These are phyloP conservation scores for Drosophila cardini DNA, from an alignment of 1,140 invertebrate genomes.

Conservation along the genomic window DNA sequence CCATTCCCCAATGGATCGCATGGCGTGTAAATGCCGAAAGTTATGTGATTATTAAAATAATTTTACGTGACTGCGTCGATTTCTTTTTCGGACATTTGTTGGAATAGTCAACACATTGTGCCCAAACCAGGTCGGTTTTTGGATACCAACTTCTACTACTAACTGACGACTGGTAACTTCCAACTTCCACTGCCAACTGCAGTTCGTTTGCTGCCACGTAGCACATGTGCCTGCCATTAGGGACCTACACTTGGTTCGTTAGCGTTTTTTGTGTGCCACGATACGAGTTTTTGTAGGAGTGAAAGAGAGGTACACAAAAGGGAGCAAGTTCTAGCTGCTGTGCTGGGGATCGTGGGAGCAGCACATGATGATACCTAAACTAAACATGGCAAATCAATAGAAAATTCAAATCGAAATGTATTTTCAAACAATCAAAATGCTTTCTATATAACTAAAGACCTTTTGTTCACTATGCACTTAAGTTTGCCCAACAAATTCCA, in stretches of 20 bases:
- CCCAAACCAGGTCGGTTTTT: slow-evolving; percentile 3
- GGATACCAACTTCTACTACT: slow-evolving; percentile 12
- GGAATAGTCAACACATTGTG: slow-evolving; percentile 35
- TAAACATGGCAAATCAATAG: slow-evolving; percentile 7
- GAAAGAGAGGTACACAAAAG: slow-evolving; percentile 5
- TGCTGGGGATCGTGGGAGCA: slow-evolving; percentile 51
- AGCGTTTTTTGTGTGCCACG: slow-evolving; percentile 70
- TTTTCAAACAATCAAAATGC: not conserved
- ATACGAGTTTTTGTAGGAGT: slow-evolving; percentile 40
- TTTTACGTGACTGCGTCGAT: slow-evolving; percentile 82
- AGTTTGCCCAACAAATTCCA: not conserved
- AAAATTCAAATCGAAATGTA: slow-evolving; percentile 15
- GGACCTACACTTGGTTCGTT: slow-evolving; percentile 79
- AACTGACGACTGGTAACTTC: not conserved
- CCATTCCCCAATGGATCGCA: slow-evolving; percentile 61
- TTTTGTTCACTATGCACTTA: not conserved
- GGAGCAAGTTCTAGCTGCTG: slow-evolving; percentile 37
- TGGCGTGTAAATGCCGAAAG: slow-evolving; percentile 80
- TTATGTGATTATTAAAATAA: slow-evolving; percentile 83
- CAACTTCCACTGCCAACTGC: slow-evolving; percentile 41
- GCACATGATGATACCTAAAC: slow-evolving; percentile 28
- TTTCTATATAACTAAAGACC: not conserved
- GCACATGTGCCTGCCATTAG: slow-evolving; percentile 79
- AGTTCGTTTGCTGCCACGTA: slow-evolving; percentile 79
- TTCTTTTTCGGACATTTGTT: slow-evolving; percentile 70